phyloP scores from a whole-genome alignment of 1,140 invertebrate species.

The Euwallacea fornicatus region DNA sequence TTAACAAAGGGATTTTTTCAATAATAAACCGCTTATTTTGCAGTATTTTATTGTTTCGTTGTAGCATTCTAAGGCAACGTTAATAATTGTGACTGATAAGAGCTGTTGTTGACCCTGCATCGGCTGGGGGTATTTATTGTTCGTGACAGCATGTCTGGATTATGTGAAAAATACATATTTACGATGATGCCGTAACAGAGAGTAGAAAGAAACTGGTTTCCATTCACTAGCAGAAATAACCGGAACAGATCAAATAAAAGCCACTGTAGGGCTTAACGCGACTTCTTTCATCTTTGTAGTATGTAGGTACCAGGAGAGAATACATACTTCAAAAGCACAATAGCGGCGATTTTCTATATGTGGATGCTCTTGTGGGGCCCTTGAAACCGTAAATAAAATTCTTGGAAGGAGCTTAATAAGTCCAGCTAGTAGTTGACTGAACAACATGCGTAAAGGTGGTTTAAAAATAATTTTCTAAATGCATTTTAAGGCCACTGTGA shows the following conservation, averaged over 20 bases:
- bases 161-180: too few species aligned
- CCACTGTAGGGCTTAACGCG: too few species aligned
- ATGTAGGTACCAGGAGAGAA: background rate
- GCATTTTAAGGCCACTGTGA: background rate
- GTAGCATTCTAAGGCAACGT: background rate
- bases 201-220: too few species aligned
- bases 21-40: too few species aligned
- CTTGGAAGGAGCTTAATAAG: background rate
- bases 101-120: conserved; percentile 4
- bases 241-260: too few species aligned
- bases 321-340: background rate
- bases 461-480: background rate
- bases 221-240: too few species aligned
- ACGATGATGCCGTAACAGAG: too few species aligned
- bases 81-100: conserved; percentile 3
- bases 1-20: too few species aligned
- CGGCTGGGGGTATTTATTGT: background rate
- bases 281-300: background rate
- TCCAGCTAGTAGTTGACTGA: too few species aligned
- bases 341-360: conserved; percentile 1
- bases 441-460: background rate
- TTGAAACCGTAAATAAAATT: conserved; percentile 14
- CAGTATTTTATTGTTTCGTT: background rate
- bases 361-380: conserved; percentile 1
- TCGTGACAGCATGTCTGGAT: too few species aligned